phyloP scores from a whole-genome alignment of 2,113 vertebrate genomes.

The Carollia perspicillata region DNA sequence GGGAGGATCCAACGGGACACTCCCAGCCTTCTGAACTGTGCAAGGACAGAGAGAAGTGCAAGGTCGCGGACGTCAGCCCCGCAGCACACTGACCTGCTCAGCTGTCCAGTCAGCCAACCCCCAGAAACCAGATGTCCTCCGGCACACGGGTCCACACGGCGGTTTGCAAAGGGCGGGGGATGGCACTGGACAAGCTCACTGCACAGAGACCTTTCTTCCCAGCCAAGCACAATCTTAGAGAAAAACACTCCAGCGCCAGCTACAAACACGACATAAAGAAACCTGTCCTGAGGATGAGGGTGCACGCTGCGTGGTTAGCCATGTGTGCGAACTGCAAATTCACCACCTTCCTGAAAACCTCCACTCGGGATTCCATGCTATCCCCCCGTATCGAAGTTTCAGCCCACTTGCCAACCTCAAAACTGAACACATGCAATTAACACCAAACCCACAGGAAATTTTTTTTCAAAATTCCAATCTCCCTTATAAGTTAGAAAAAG shows the following conservation, averaged over 20 bases:
- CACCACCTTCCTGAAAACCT: neutral
- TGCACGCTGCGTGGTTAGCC: neutral
- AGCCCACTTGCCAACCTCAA: neutral
- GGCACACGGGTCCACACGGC: neutral
- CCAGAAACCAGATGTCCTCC: neutral
- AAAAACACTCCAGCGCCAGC: neutral
- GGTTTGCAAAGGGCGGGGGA: neutral
- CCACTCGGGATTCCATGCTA: neutral
- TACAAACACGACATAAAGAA: neutral
- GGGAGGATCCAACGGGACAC: neutral
- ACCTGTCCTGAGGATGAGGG: neutral
- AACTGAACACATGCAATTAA: neutral
- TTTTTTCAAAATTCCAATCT: neutral
- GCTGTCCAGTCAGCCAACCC: conserved; percentile 57
- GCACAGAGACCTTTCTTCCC: neutral
- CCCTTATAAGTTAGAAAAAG: neutral
- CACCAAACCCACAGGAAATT: neutral
- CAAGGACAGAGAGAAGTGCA: conserved; percentile 51
- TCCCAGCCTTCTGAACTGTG: conserved; percentile 37
- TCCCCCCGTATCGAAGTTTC: neutral
- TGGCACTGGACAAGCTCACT: neutral
- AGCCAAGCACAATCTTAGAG: neutral
- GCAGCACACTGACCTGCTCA: conserved; percentile 64
- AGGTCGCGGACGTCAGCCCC: conserved; percentile 71
- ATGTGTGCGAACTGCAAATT: neutral